Base-by-base conservation (phyloP, 2,888 invertebrate species). In the Smittia aterrima region DNA sequence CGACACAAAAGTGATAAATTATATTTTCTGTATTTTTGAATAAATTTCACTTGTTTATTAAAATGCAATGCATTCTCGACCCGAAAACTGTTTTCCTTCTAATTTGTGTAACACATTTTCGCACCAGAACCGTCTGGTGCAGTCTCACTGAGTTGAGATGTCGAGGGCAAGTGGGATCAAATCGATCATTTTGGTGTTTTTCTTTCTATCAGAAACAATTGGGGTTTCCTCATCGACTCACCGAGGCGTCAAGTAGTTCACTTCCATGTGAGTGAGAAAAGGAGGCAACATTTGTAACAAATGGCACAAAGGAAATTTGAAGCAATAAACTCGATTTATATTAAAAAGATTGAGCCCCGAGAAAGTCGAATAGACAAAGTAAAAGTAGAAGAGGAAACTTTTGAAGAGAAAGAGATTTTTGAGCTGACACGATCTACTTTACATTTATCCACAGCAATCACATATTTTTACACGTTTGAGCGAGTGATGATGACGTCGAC, bases 151-250 rank as follows among this genome's bases (percentile, higher is more conserved):
- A 2, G 40, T 13, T 27, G 32, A 27, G n/a, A 40, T 27, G 66
- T 40, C 9, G 66, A 66, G 72, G 54, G 24, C 72, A 72, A 72
- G 72, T 72, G 72, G 62, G 72, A 32, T 72, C 72, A 72, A 72
- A 72, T 72, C 72, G 72, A 72, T 72, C 72, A 72, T 72, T 72
- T 72, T 72, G 70, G 70, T 71, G 68, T 53, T 68, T 7, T 47
- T 53, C 40, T 40, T 40, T 27, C 22, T n/a, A 18, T 54, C 22
- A 24, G 47, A 53, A 70, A 70, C 27, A 27, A 24, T 27, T 9
- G 27, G 64, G 64, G 27, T 64, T 64, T 64, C 7, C 64, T 22
- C 3, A 53, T 22, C 9, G 2, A 47, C 13, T 58, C n/a, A 22
- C 13, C 7, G 18, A 22, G 20, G 20, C 18, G 22, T 58, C 20